These are phyloP conservation scores for Chymomyza fuscimana DNA, from an alignment of 2,888 invertebrate species.

Conservation along the genomic window DNA sequence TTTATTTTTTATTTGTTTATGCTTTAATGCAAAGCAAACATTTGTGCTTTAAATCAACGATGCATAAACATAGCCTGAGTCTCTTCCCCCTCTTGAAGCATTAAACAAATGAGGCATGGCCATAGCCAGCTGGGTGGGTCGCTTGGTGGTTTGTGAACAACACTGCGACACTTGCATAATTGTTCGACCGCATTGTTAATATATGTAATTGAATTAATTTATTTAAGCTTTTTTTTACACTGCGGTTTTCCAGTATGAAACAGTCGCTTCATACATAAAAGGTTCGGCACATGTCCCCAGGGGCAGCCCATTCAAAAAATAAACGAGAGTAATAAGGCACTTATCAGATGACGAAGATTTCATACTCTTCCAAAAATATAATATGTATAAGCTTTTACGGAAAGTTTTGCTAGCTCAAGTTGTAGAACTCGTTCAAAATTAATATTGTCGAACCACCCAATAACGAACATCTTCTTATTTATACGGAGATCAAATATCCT, in stretches of 20 bases:
- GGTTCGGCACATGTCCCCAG: neutral
- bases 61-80: conserved; percentile 53
- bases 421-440: too few species aligned
- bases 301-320: neutral
- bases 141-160: conserved; percentile 10
- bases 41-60: conserved; percentile 60
- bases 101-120: conserved; percentile 66
- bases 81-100: conserved; percentile 17
- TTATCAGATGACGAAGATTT: neutral
- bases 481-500: too few species aligned
- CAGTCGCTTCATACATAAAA: neutral
- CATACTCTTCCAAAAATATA: neutral
- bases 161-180: conserved; percentile 68
- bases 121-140: conserved; percentile 12
- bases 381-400: neutral
- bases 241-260: conserved; percentile 27
- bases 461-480: too few species aligned
- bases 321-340: neutral
- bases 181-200: conserved; percentile 61
- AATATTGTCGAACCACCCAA: too few species aligned
- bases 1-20: conserved; percentile 46
- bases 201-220: conserved; percentile 73
- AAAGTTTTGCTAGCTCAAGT: neutral
- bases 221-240: conserved; percentile 42
- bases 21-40: conserved; percentile 56